Percentiles rank a stretch among this genome's conserved stretches.
Evolutionary conservation across 2,797 vertebrate genomes (phyloP).

Genomic region (Ceyx erithaca): DNA sequence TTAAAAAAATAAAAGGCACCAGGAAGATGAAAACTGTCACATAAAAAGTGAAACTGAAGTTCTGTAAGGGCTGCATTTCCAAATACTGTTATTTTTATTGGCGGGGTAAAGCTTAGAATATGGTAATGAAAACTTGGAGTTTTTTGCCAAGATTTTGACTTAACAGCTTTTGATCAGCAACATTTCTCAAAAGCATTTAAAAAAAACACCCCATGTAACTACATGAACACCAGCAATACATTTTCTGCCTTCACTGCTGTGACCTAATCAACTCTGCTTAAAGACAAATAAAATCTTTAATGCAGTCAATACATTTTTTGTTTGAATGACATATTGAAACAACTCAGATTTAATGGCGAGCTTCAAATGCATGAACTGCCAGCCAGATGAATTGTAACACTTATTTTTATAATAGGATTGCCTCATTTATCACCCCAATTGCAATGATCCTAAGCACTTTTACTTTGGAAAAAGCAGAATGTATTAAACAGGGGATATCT

Average conservation of each 20-base stretch:
- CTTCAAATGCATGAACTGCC: neutral
- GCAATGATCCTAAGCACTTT: neutral
- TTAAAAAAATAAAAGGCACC: neutral
- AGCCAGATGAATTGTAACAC: neutral
- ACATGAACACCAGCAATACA: neutral
- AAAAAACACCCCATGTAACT: neutral
- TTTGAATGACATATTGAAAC: neutral
- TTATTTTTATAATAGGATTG: constrained; percentile 2
- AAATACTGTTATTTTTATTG: constrained; percentile 53
- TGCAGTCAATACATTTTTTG: neutral
- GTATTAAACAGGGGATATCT: neutral
- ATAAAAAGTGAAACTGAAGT: constrained; percentile 37
- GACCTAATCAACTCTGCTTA: neutral
- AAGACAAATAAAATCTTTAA: constrained; percentile 20
- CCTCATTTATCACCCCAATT: neutral
- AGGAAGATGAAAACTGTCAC: constrained; percentile 47
- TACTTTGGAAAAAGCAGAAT: neutral
- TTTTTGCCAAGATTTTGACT: constrained; percentile 21
- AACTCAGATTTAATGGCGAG: neutral
- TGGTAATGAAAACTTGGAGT: neutral
- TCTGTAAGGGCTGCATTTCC: neutral
- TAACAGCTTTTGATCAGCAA: constrained; percentile 1
- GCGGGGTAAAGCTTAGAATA: constrained; percentile 9
- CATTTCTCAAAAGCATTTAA: neutral
- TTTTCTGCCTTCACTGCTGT: neutral